Percentiles rank a stretch among this genome's conserved stretches.
Conservation (phyloP, 2,113 vertebrate genomes). For the Nerophis ophidion region DNA sequence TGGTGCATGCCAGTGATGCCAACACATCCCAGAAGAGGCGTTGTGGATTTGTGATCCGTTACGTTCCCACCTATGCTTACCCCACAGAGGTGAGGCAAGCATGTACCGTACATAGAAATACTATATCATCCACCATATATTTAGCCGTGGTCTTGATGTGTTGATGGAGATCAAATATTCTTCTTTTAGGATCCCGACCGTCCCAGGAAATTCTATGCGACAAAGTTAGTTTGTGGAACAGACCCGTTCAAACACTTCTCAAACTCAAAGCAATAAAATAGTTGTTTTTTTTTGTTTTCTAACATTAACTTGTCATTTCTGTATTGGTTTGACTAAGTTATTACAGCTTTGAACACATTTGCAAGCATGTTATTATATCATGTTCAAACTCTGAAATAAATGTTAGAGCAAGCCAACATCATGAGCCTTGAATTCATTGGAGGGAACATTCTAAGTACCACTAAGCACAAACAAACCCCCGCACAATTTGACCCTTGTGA, state of each 20-base stretch:
- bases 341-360: too few relatives aligned
- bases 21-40: constrained; percentile 72
- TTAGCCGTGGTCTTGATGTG: not conserved
- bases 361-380: too few relatives aligned
- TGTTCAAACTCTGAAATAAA: too few relatives aligned
- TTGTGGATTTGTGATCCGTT: constrained; percentile 77
- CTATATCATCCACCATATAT: not conserved
- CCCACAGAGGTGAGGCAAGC: constrained; percentile 62
- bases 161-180: not conserved
- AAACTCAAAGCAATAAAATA: constrained; percentile 15
- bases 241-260: constrained; percentile 71
- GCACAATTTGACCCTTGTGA: too few relatives aligned
- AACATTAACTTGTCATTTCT: too few relatives aligned
- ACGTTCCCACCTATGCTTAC: constrained; percentile 69
- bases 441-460: too few relatives aligned
- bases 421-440: too few relatives aligned
- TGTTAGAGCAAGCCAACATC: too few relatives aligned
- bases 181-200: constrained; percentile 64
- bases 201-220: constrained; percentile 64
- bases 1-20: constrained; percentile 74
- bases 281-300: not conserved
- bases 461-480: too few relatives aligned
- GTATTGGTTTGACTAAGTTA: too few relatives aligned
- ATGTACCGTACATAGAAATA: not conserved
- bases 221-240: constrained; percentile 57